phyloP scores from a whole-genome alignment of 2,113 vertebrate species.

The Macroglossus sobrinus region DNA sequence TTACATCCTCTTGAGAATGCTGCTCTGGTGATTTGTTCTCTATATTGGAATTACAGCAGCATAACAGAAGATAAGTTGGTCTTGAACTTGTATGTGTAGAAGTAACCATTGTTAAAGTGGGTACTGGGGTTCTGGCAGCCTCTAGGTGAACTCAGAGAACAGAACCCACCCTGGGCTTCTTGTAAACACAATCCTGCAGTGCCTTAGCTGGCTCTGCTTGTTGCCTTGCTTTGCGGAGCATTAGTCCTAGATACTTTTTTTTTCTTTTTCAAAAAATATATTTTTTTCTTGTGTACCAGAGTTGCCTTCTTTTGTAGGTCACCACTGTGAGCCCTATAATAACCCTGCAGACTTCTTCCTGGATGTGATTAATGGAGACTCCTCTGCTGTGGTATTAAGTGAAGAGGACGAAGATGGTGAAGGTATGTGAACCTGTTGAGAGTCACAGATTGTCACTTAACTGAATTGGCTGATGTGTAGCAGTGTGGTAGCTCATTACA shows the following conservation, averaged over 20 bases:
- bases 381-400: slow-evolving; percentile 76
- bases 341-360: slow-evolving; percentile 97
- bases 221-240: not conserved
- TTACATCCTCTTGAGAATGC: not conserved
- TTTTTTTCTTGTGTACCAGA: not conserved
- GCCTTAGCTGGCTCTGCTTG: not conserved
- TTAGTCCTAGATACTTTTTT: not conserved
- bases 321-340: slow-evolving; percentile 92
- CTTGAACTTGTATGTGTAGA: not conserved
- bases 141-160: not conserved
- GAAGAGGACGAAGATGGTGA: not conserved
- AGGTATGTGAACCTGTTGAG: slow-evolving; percentile 77
- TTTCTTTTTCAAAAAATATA: not conserved
- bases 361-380: slow-evolving; percentile 95
- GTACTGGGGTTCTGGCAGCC: not conserved
- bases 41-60: not conserved
- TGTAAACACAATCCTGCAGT: not conserved
- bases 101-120: not conserved
- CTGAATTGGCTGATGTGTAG: not conserved
- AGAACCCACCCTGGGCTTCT: not conserved
- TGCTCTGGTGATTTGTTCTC: not conserved
- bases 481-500: not conserved
- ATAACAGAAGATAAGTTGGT: not conserved
- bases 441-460: not conserved
- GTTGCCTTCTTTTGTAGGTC: slow-evolving; percentile 81